Evolutionary conservation across 1,140 invertebrate species (phyloP), one percentile per base, ranked within the genome.

Genomic region (Chironomus striatipennis): DNA sequence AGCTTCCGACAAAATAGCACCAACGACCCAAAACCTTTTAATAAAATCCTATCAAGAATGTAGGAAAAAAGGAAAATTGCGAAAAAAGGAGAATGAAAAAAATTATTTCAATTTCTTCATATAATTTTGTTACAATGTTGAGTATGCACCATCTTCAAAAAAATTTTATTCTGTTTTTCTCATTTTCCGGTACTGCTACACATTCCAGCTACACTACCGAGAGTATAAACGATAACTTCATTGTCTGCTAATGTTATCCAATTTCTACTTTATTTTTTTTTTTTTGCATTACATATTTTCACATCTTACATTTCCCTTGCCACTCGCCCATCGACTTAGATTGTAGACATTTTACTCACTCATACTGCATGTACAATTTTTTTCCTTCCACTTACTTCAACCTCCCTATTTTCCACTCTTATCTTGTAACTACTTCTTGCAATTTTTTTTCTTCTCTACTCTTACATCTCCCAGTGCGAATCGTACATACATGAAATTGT

Each of bases 181-280:
- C 24, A 34, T 34, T 34, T 34, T n/a, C n/a, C n/a, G n/a, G n/a
- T n/a, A 34, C 24, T 34, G 24, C 5, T 34, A 34, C 24, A 34
- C 5, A 34, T 34, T 34, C 24, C 24, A 34, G 24, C 24, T 34
- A 34, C 24, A 34, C 24, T 2, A 34, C 24, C 24, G 24, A 34
- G 24, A 34, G 24, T 34, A 34, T 5, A 34, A 10, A 57, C 47
- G 47, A 57, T 57, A 57, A n/a, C 47, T 57, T 57, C 47, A 57
- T 57, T 57, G 47, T 57, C 47, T 57, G 47, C 47, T 57, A 57
- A 57, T 57, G 47, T 57, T 57, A 57, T 57, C 47, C 47, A 57
- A 57, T 57, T 57, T 57, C 47, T 57, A 12, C 47, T 57, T 57
- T 34, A 2, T 34, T 34, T 34, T 34, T 2, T 5, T 34, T 34